These are phyloP conservation scores for Geotrupes spiniger DNA, from an alignment of 2,888 invertebrate species.

Conservation along the genomic window DNA sequence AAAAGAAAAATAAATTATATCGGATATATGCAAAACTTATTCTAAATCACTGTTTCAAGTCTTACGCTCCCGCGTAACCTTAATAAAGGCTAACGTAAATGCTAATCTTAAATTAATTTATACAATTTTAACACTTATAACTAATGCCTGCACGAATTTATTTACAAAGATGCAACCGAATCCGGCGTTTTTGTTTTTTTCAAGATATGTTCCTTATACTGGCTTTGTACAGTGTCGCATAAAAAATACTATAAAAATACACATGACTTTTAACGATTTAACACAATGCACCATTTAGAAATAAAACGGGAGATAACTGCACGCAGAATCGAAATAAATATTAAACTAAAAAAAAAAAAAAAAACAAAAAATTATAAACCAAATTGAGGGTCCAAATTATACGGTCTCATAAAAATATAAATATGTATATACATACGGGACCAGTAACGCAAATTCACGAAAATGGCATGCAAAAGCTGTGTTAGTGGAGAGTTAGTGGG, in stretches of 20 bases:
- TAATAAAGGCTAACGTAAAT: conserved; percentile 25
- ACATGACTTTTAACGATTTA: conserved; percentile 28
- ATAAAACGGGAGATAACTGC: conserved; percentile 31
- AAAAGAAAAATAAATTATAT: conserved; percentile 35
- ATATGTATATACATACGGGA: conserved; percentile 28
- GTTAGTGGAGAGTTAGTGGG: conserved; percentile 14
- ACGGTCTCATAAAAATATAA: conserved; percentile 28
- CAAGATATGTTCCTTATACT: conserved; percentile 32
- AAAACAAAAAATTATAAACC: conserved; percentile 13
- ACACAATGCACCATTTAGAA: conserved; percentile 25
- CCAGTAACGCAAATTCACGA: conserved; percentile 48
- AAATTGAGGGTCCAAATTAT: conserved; percentile 33
- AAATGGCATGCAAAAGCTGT: conserved; percentile 17
- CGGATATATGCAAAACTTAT: conserved; percentile 39
- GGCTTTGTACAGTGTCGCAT: conserved; percentile 33
- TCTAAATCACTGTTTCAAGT: conserved; percentile 50
- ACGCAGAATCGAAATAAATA: conserved; percentile 25
- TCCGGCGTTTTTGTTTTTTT: conserved; percentile 18
- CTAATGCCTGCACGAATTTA: conserved; percentile 36
- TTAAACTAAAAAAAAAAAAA: too few species aligned
- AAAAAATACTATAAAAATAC: conserved; percentile 30
- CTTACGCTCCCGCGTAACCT: conserved; percentile 40
- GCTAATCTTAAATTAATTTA: conserved; percentile 27
- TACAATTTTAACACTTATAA: conserved; percentile 36
- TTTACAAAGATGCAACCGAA: conserved; percentile 50